These are phyloP conservation scores for Micronycteris hirsuta DNA, from an alignment of 2,113 vertebrate species.

Conservation along the genomic window DNA sequence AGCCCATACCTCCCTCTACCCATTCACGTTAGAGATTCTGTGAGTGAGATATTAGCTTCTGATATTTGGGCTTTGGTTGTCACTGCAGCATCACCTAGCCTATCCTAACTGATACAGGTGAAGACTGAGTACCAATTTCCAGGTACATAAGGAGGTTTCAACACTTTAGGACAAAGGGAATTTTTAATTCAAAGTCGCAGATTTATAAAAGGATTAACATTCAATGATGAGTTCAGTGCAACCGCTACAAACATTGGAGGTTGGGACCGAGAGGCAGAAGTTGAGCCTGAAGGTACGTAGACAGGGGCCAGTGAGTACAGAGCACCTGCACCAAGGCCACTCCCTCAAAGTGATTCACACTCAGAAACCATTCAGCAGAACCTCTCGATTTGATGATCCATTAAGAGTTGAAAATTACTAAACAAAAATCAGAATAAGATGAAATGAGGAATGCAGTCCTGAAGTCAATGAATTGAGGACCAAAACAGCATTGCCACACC, in stretches of 20 bases:
- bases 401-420: background rate
- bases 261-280: background rate
- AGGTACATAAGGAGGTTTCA: background rate
- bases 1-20: accelerated
- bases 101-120: background rate
- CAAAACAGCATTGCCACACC: background rate
- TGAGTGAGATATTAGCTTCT: background rate
- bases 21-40: too few relatives aligned
- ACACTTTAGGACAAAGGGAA: background rate
- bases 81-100: background rate
- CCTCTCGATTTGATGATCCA: background rate
- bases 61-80: too few relatives aligned
- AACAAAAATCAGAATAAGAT: background rate
- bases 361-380: background rate
- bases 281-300: background rate
- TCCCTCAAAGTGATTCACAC: background rate
- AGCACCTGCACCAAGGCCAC: background rate
- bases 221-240: background rate
- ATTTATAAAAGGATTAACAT: background rate
- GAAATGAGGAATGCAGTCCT: background rate
- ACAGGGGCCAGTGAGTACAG: background rate
- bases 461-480: background rate
- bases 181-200: background rate
- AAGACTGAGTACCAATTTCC: background rate
- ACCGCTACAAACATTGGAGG: background rate